Conservation (phyloP, 2,797 vertebrate species). For the Apodemus agrarius region DNA sequence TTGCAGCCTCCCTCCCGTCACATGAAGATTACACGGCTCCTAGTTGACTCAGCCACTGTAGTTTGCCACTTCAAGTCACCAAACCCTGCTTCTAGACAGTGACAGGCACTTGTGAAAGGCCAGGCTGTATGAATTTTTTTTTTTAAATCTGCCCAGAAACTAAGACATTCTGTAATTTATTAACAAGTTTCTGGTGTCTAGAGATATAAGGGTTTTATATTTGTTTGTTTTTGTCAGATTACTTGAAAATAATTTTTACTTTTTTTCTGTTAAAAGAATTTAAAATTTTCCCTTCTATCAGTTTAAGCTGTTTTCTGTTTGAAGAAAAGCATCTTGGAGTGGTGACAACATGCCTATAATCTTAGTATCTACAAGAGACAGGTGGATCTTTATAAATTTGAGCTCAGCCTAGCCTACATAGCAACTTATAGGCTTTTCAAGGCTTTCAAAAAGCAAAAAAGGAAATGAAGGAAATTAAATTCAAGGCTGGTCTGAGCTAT, state of each 20-base stretch:
- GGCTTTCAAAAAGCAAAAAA: neutral
- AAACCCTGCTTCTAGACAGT: neutral
- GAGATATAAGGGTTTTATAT: neutral
- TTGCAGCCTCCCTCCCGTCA: neutral
- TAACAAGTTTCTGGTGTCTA: neutral
- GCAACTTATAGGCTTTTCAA: neutral
- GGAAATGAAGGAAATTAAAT: neutral
- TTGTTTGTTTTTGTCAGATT: neutral
- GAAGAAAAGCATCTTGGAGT: neutral
- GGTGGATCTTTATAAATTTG: neutral
- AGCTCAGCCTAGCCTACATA: neutral
- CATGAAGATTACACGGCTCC: neutral
- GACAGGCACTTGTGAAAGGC: neutral
- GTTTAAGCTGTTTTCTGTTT: neutral
- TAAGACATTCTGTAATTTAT: neutral
- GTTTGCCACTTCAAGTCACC: neutral
- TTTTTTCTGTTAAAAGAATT: neutral
- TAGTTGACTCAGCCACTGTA: neutral
- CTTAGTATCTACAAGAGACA: neutral
- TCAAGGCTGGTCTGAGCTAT: neutral
- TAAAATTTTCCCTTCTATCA: neutral
- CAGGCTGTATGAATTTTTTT: neutral
- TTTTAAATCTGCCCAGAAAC: neutral
- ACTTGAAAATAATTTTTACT: constrained; percentile 32
- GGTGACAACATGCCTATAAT: neutral